Conservation (phyloP, 1,140 invertebrate genomes). For the Wiebesia pumilae region DNA sequence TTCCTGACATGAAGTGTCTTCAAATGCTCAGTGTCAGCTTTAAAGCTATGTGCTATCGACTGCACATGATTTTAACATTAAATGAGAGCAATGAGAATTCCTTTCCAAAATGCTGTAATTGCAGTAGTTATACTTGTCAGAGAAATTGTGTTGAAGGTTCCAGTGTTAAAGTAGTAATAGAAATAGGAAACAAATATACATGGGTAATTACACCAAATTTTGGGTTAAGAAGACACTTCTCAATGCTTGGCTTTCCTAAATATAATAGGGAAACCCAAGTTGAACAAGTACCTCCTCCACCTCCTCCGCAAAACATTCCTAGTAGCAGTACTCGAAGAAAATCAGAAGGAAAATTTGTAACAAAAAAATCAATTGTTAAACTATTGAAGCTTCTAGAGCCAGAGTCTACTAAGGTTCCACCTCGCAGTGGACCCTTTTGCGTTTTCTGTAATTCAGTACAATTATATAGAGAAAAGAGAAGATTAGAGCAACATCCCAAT, state of each 20-base stretch:
- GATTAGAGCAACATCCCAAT: constrained; percentile 65
- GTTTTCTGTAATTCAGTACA: constrained; percentile 72
- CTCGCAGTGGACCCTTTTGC: constrained; percentile 72
- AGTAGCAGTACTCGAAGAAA: constrained; percentile 65
- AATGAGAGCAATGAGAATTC: constrained; percentile 63
- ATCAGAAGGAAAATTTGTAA: constrained; percentile 66
- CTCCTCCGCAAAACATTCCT: constrained; percentile 59
- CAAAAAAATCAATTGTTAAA: constrained; percentile 65
- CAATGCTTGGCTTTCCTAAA: constrained; percentile 74
- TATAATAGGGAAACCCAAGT: constrained; percentile 67
- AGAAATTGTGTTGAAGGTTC: constrained; percentile 72
- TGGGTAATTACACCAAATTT: constrained; percentile 73
- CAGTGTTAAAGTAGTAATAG: constrained; percentile 72
- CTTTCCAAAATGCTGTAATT: constrained; percentile 72
- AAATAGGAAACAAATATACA: constrained; percentile 75
- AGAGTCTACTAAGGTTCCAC: constrained; percentile 64
- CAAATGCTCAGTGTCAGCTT: constrained; percentile 71
- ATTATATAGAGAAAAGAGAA: constrained; percentile 70
- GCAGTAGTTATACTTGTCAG: constrained; percentile 73
- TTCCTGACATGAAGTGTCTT: constrained; percentile 72
- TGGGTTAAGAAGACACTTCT: constrained; percentile 70
- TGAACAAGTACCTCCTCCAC: constrained; percentile 61
- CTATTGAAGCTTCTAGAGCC: constrained; percentile 67
- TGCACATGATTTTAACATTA: constrained; percentile 71
- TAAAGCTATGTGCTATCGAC: constrained; percentile 73